Evolutionary conservation across 53 echinoderm and acorn worm species (phyloP).

Genomic region (Temnopleurus reevesii): DNA sequence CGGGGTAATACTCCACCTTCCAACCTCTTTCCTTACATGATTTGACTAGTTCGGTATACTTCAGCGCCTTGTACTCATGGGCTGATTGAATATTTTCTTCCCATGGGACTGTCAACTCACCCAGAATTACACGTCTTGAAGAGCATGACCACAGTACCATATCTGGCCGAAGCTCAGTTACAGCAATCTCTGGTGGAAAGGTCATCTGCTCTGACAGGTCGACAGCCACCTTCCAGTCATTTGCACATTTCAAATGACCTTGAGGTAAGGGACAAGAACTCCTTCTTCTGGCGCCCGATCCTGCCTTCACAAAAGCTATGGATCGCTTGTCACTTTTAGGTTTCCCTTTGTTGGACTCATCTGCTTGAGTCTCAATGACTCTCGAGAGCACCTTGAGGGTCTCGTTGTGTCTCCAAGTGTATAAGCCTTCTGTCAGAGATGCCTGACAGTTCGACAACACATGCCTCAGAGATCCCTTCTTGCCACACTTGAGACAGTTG

Average conservation of each 20-base stretch:
- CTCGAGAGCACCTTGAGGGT: neutral
- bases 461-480: conserved; percentile 29
- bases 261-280: neutral
- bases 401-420: conserved; percentile 14
- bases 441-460: neutral
- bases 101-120: conserved; percentile 12
- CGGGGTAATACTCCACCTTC: neutral
- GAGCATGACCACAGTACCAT: neutral
- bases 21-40: neutral
- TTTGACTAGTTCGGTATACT: neutral
- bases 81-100: neutral
- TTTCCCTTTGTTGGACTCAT: neutral
- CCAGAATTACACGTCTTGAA: neutral
- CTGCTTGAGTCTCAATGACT: neutral
- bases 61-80: neutral
- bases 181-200: neutral
- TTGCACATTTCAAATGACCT: neutral
- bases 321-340: too few relatives aligned
- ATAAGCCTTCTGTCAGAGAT: neutral
- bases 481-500: conserved; percentile 1
- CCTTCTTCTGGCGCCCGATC: neutral
- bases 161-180: neutral
- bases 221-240: neutral
- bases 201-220: conserved; percentile 23
- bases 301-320: neutral